A percentile compares a stretch with the other conserved stretches of the same genome.
Conservation (phyloP, 2,797 vertebrate species). For the Fringilla coelebs region DNA sequence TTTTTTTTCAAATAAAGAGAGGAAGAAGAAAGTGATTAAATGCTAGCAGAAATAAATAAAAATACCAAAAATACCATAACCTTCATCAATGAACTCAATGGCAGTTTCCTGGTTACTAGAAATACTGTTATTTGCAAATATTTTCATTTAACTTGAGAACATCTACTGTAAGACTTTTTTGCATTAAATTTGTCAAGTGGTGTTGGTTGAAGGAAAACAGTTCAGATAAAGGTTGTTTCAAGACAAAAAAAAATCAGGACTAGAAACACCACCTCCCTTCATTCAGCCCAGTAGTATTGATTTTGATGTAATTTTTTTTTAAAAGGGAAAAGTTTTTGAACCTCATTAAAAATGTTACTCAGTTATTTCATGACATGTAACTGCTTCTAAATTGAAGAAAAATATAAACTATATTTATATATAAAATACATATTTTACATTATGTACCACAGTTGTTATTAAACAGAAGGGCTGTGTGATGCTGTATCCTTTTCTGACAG, state of each 20-base stretch:
- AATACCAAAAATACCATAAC: neutral
- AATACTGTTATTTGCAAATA: slow-evolving; percentile 16
- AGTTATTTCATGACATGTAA: neutral
- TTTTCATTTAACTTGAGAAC: slow-evolving; percentile 16
- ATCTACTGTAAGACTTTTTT: neutral
- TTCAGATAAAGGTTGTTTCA: neutral
- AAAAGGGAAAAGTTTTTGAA: neutral
- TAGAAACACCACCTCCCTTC: neutral
- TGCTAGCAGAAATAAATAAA: neutral
- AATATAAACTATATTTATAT: neutral
- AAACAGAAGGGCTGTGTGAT: neutral
- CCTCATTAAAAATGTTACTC: neutral
- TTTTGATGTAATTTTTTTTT: neutral
- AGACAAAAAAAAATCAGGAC: neutral
- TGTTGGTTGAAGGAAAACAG: neutral
- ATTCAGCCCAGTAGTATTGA: neutral
- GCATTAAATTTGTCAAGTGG: neutral
- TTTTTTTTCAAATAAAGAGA: neutral
- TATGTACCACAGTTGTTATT: neutral
- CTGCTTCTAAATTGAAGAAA: neutral
- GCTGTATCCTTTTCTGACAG: neutral
- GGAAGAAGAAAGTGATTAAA: neutral
- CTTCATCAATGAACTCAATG: neutral
- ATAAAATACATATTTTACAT: neutral
- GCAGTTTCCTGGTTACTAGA: neutral